Evolutionary conservation across 1,140 invertebrate genomes (phyloP), one percentile per base, ranked within the genome.

Genomic region (Nebria ingens): DNA sequence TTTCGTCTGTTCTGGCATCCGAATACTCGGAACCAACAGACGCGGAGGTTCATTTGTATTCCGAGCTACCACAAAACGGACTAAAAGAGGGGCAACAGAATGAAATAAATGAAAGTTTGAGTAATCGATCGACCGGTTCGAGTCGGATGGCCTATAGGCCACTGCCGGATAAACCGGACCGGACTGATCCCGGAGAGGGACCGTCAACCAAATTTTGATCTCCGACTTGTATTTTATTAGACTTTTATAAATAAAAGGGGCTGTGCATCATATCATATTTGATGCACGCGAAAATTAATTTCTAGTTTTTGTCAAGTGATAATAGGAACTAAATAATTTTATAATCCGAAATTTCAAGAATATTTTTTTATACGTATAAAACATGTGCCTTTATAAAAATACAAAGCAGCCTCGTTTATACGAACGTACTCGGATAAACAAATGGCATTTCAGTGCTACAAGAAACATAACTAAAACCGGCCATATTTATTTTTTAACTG

Each of bases 11-110:
- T 1, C 61, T 84, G 51, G 69, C 80, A 1, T 78, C 80, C 58
- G 85, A 87, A 58, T 87, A 87, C 68, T 81, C 84, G 17, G 83
- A 87, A 61, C 83, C 85, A 0, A 78, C 77, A 56, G 85, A 87
- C 67, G 75, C 74, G 3, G 76, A 79, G 9, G 71, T 82, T 1
- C 85, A 87, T 69, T 69, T 87, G 21, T 89, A 89, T 66, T 82
- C 84, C 1, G 85, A 87, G 68, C 72, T 86, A 52, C 73, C 77
- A 21, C 76, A 74, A 54, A 67, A 68, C 34, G 50, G 69, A 66
- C 22, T 68, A 69, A 22, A 65, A 59, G 19, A 64, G 71, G 21
- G 55, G 70, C 19, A 71, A 69, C n/a, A 63, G 59, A n/a, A 70
- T 71, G 56, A 69, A 70, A 3, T 70, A 71, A 56, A 65, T 72